These are phyloP conservation scores for Emberiza fucata DNA, from an alignment of 2,113 vertebrate species.

Conservation along the genomic window DNA sequence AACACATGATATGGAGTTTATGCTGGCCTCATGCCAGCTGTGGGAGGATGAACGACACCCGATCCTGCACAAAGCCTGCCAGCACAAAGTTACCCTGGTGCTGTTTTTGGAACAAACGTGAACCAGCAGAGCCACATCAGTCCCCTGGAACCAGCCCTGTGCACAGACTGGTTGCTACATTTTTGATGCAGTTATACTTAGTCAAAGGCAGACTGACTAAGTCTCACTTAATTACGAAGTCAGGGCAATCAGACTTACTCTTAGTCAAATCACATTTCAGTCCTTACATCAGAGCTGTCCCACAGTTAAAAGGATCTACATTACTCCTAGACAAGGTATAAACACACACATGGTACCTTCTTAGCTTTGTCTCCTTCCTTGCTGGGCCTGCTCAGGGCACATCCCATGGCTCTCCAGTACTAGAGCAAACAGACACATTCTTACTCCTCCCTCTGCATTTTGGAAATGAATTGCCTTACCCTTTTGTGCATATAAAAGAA, in stretches of 20 bases:
- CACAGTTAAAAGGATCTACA: not conserved
- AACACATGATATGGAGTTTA: constrained; percentile 54
- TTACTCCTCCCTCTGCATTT: not conserved
- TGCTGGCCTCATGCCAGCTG: constrained; percentile 20
- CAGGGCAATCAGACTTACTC: not conserved
- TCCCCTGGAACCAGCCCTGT: not conserved
- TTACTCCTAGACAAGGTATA: not conserved
- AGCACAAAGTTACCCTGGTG: constrained; percentile 20
- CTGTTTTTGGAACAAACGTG: not conserved
- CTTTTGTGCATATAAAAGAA: not conserved
- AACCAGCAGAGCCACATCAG: not conserved
- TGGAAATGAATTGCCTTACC: not conserved
- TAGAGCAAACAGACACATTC: not conserved
- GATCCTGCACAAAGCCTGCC: constrained; percentile 1
- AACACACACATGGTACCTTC: not conserved
- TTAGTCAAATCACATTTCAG: constrained; percentile 25
- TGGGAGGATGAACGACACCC: not conserved
- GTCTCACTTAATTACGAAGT: not conserved
- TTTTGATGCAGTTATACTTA: not conserved
- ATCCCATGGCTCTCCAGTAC: not conserved
- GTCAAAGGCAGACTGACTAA: not conserved
- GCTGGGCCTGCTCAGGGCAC: not conserved
- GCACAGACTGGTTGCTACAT: not conserved
- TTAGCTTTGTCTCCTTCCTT: not conserved
- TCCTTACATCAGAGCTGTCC: not conserved